Percentiles rank a stretch among this genome's conserved stretches.
Conservation (phyloP, 2,113 vertebrate species). For the Ancistrus triradiatus region DNA sequence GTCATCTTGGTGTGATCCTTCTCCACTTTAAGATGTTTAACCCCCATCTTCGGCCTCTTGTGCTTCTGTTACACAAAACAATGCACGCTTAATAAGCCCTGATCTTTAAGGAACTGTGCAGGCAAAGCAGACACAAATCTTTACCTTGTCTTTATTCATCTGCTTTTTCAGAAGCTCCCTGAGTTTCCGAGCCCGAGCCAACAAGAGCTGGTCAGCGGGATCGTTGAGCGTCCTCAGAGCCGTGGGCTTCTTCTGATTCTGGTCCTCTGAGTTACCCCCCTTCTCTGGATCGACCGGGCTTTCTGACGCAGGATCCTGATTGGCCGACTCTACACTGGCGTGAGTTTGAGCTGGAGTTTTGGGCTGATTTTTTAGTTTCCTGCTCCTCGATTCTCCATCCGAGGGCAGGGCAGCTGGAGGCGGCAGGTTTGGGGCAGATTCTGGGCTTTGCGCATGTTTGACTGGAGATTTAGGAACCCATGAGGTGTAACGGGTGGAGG, state of each 20-base stretch:
- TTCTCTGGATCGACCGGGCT: background rate
- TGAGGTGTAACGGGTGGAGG: background rate
- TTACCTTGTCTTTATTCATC: slow-evolving; percentile 83
- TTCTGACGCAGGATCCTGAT: background rate
- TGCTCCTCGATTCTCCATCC: slow-evolving; percentile 30
- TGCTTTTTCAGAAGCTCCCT: slow-evolving; percentile 85
- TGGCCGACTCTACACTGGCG: background rate
- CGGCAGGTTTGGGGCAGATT: slow-evolving; percentile 8
- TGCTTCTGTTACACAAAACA: slow-evolving; percentile 61
- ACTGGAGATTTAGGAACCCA: background rate
- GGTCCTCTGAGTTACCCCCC: background rate
- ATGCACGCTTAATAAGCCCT: background rate
- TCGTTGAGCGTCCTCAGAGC: slow-evolving; percentile 69
- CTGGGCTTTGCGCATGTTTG: background rate
- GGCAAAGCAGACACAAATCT: too few species aligned
- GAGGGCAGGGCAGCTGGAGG: background rate
- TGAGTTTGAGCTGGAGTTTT: slow-evolving; percentile 16
- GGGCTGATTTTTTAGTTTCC: slow-evolving; percentile 34
- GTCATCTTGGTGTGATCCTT: slow-evolving; percentile 94
- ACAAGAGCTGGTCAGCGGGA: slow-evolving; percentile 76
- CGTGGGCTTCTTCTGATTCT: background rate
- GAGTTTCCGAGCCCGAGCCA: slow-evolving; percentile 84
- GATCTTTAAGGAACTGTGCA: too few species aligned
- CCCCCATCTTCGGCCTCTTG: slow-evolving; percentile 53
- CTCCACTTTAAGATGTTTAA: slow-evolving; percentile 63